Evolutionary conservation across 2,113 vertebrate species (phyloP).

Genomic region (Passerina amoena): DNA sequence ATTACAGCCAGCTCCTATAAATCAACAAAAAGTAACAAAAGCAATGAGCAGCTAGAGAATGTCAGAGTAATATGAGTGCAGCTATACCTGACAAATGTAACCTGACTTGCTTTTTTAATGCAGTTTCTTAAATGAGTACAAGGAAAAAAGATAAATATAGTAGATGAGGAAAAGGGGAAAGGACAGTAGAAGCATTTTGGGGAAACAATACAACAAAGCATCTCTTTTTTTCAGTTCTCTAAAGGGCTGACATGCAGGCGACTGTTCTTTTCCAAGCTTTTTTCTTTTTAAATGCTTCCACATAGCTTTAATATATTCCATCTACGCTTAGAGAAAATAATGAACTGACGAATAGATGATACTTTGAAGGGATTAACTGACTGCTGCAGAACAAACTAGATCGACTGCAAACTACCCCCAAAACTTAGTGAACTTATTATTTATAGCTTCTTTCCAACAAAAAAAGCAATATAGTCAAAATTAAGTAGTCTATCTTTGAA

Average conservation of each 20-base stretch:
- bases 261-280: not conserved
- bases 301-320: slow-evolving; percentile 42
- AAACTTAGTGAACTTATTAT: slow-evolving; percentile 56
- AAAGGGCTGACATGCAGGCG: not conserved
- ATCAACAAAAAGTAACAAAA: slow-evolving; percentile 8
- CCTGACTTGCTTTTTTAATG: not conserved
- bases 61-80: not conserved
- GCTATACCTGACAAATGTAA: not conserved
- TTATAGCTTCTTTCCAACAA: slow-evolving; percentile 16
- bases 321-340: slow-evolving; percentile 25
- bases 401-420: slow-evolving; percentile 6
- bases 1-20: slow-evolving; percentile 26
- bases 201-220: slow-evolving; percentile 31
- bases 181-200: not conserved
- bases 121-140: not conserved
- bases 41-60: not conserved
- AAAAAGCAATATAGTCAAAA: slow-evolving; percentile 59
- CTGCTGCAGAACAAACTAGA: not conserved
- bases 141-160: slow-evolving; percentile 7
- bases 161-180: not conserved
- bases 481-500: slow-evolving; percentile 53
- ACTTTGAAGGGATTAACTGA: slow-evolving; percentile 61
- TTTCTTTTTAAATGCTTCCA: slow-evolving; percentile 43
- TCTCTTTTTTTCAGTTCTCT: not conserved
- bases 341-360: not conserved